A percentile compares a stretch with the other conserved stretches of the same genome.
These are phyloP conservation scores for Acrobasis suavella DNA, from an alignment of 2,888 invertebrate species.

Conservation along the genomic window DNA sequence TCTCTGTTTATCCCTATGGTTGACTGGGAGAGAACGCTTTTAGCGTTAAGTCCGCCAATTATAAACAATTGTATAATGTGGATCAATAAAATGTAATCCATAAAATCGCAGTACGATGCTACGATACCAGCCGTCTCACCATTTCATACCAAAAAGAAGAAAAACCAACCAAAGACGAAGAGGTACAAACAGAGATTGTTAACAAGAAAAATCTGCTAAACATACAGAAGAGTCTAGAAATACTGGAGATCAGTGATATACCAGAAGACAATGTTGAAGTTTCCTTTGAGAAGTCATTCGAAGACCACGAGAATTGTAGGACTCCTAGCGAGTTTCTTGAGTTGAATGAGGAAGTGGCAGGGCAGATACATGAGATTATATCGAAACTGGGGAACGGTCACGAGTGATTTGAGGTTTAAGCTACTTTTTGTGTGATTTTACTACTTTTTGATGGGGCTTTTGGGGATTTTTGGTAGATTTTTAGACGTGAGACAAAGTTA, in stretches of 20 bases:
- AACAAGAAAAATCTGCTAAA: constrained; percentile 43
- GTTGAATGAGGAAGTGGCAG: constrained; percentile 61
- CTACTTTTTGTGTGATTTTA: not conserved
- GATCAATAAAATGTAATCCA: too few species aligned
- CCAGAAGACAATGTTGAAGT: constrained; percentile 54
- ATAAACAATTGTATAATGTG: too few species aligned
- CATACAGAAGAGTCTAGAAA: constrained; percentile 61
- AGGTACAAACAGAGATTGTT: constrained; percentile 49
- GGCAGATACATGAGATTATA: constrained; percentile 72
- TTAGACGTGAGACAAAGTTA: too few species aligned
- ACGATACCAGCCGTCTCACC: constrained; percentile 41
- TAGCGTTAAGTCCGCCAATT: too few species aligned
- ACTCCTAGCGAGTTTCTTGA: constrained; percentile 70
- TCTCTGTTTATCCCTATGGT: too few species aligned
- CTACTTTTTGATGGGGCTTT: not conserved
- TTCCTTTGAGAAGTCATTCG: constrained; percentile 62
- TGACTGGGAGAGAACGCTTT: too few species aligned
- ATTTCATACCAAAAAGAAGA: constrained; percentile 41
- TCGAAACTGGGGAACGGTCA: constrained; percentile 62
- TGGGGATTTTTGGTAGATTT: not conserved
- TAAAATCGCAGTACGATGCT: constrained; percentile 39
- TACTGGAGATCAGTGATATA: constrained; percentile 57
- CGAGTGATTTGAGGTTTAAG: constrained; percentile 15
- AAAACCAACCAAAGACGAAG: constrained; percentile 53
- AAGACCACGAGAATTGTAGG: constrained; percentile 62